A percentile compares a stretch with the other conserved stretches of the same genome.
phyloP scores from a whole-genome alignment of 2,113 vertebrate genomes.

The Vanacampus margaritifer region DNA sequence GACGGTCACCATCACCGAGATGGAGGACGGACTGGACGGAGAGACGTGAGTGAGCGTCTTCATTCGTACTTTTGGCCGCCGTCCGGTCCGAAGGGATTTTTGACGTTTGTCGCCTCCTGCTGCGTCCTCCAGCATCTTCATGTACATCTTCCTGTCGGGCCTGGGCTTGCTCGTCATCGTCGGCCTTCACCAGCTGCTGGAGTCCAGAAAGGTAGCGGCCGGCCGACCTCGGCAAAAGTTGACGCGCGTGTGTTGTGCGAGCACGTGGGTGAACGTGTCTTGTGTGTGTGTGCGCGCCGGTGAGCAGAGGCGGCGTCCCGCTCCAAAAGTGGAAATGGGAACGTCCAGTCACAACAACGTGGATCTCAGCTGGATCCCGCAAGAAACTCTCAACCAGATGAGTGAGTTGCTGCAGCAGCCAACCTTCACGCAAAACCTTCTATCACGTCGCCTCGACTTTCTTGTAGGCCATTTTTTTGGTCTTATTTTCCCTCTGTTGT shows the following conservation, averaged over 20 bases:
- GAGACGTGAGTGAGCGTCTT: constrained; percentile 93
- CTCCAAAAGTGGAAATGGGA: constrained; percentile 93
- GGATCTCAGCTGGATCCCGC: constrained; percentile 98
- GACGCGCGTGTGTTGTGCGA: background rate
- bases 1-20: constrained; percentile 93
- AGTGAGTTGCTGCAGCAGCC: too few species aligned
- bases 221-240: too few species aligned
- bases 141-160: constrained; percentile 96
- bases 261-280: background rate
- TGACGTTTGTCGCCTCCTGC: background rate
- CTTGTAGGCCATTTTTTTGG: too few species aligned
- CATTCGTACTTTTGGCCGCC: too few species aligned
- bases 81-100: too few species aligned
- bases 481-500: too few species aligned
- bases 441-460: too few species aligned
- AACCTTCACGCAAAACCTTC: too few species aligned
- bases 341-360: constrained; percentile 94
- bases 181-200: constrained; percentile 92
- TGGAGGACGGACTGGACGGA: constrained; percentile 92
- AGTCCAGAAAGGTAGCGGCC: constrained; percentile 94
- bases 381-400: constrained; percentile 97
- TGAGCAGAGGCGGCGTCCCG: constrained; percentile 85
- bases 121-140: constrained; percentile 83
- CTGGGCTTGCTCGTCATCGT: constrained; percentile 88
- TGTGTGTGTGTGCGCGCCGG: background rate